Percentiles rank a stretch among this genome's conserved stretches.
These are phyloP conservation scores for Nansenia antarctica DNA, from an alignment of 2,113 vertebrate species.

Conservation along the genomic window DNA sequence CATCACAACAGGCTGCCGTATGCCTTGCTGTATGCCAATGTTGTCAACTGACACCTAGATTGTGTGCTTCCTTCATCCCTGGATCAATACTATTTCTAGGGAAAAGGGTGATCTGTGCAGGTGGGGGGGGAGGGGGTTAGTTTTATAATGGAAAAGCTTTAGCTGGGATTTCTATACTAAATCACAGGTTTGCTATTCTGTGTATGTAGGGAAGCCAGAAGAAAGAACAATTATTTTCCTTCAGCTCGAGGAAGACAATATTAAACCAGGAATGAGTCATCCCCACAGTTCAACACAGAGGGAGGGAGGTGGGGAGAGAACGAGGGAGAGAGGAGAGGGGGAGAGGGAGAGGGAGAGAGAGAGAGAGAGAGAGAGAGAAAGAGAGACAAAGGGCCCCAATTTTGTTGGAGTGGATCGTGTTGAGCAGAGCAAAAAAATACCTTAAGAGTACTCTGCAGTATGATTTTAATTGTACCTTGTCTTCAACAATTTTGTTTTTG, in stretches of 20 bases:
- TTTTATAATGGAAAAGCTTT: too few relatives aligned
- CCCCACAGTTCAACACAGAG: not conserved
- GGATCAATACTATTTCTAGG: not conserved
- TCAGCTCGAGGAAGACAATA: not conserved
- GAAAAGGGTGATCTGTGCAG: not conserved
- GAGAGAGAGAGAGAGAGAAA: not conserved
- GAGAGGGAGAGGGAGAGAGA: not conserved
- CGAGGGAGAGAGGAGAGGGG: not conserved
- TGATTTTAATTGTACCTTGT: too few relatives aligned
- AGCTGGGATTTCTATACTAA: too few relatives aligned
- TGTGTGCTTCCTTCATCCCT: not conserved
- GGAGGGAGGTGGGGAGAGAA: not conserved
- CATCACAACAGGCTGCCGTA: not conserved
- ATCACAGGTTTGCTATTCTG: not conserved
- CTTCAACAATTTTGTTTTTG: too few relatives aligned
- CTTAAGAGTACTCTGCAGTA: too few relatives aligned
- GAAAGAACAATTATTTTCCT: not conserved
- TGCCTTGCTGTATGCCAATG: not conserved
- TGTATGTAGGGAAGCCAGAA: not conserved
- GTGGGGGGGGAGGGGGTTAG: not conserved
- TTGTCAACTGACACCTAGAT: not conserved
- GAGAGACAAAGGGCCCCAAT: too few relatives aligned
- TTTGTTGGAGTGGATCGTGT: too few relatives aligned
- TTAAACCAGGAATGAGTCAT: conserved; percentile 4
- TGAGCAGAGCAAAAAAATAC: too few relatives aligned